Base-by-base conservation (phyloP, 2,888 invertebrate genomes). In the Nomada ferruginata region DNA sequence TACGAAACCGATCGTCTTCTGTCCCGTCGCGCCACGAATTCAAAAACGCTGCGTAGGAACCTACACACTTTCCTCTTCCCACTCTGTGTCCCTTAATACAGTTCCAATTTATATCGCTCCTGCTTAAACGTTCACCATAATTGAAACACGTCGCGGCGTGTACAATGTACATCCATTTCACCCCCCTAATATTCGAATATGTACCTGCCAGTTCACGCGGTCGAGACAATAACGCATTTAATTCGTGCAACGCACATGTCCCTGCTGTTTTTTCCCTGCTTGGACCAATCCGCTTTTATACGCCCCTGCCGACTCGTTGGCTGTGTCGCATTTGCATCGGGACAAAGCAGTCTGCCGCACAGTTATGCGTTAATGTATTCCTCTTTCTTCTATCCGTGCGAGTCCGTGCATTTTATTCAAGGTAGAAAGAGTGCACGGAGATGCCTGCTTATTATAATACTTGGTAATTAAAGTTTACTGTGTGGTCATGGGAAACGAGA, bases 361-460 rank as follows among this genome's bases (percentile, higher is more conserved):
- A 68, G 68, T 69, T 82, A 77, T 71, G 73, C 53, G 63, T 75
- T 83, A 82, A 82, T 82, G 75, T 57, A 60, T 15, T 53, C 64
- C 55, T 53, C 52, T 57, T 66, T 83, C 85, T 84, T 72, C 75
- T 61, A 60, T 63, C 11, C 26, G 55, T 47, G 4, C 15, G 4
- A 9, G n/a, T 50, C 42, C 23, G 20, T 29, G 26, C 20, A 53
- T 26, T 5, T 18, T 66, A 42, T 20, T 53, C 53, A 13, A 9
- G 15, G 5, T 11, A 36, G 71, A 11, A 60, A 42, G n/a, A 36
- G 52, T 11, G 71, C 11, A 47, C 36, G 66, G 47, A 18, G 57
- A 59, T 52, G 50, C 75, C 65, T 76, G 69, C 82, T 83, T 84
- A 82, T 85, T 78, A 69, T 36, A 36, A 7, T 7, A 36, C 78